phyloP scores from a whole-genome alignment of 2,888 invertebrate species.

The Pandemis cinnamomeana region DNA sequence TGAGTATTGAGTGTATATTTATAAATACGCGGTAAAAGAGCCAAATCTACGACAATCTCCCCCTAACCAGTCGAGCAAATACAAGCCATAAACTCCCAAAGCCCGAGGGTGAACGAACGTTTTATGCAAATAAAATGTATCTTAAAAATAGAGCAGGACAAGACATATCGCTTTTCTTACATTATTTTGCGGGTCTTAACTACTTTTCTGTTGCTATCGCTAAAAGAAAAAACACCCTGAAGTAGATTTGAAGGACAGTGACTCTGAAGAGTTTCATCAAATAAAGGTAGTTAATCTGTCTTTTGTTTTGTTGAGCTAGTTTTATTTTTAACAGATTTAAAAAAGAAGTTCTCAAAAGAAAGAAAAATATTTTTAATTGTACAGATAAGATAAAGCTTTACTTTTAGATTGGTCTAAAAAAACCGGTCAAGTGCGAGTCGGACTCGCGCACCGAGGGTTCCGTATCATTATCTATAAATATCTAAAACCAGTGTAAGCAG shows the following conservation, averaged over 20 bases:
- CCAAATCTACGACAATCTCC: not conserved
- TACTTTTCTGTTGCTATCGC: not conserved
- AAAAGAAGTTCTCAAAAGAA: too few species aligned
- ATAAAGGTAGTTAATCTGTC: too few species aligned
- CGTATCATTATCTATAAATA: too few species aligned
- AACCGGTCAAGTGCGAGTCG: too few species aligned
- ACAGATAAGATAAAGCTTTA: too few species aligned
- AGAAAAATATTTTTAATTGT: too few species aligned
- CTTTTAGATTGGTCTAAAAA: too few species aligned
- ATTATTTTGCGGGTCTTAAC: conserved; percentile 2
- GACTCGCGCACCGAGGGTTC: too few species aligned
- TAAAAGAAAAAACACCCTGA: not conserved
- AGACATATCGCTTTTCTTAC: conserved; percentile 7
- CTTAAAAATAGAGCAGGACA: conserved; percentile 18
- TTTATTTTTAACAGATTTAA: too few species aligned
- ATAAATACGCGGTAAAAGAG: not conserved
- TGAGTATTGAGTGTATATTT: not conserved
- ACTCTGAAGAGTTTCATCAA: too few species aligned
- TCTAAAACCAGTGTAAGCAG: too few species aligned
- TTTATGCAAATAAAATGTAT: conserved; percentile 32
- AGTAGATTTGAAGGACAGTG: not conserved
- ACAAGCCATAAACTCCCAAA: conserved; percentile 8
- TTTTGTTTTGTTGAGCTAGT: too few species aligned
- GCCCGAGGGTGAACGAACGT: conserved; percentile 20
- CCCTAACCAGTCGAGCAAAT: not conserved